Conservation (phyloP, 2,113 vertebrate genomes). For the Hemiprocne comata region DNA sequence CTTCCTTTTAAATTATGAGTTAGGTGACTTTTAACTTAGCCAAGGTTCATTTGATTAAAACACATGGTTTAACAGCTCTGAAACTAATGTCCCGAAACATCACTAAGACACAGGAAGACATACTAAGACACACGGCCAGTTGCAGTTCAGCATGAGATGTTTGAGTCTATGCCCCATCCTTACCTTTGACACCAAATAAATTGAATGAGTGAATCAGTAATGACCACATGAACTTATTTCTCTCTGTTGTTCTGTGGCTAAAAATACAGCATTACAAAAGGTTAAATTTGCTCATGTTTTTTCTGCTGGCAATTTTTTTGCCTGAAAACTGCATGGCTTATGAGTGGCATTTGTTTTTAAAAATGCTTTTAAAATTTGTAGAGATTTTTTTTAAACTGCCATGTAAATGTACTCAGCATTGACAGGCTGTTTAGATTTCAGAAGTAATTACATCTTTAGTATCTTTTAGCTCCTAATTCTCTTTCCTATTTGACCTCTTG, state of each 20-base stretch:
- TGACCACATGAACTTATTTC: neutral
- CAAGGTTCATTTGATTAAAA: neutral
- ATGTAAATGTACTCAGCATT: neutral
- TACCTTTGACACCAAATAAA: neutral
- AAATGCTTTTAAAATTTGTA: conserved; percentile 36
- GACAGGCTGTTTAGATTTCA: conserved; percentile 52
- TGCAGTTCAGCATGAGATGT: neutral
- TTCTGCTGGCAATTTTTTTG: neutral
- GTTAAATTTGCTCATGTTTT: conserved; percentile 7
- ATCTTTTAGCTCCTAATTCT: conserved; percentile 19
- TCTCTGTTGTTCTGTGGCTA: neutral
- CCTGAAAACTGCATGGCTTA: neutral
- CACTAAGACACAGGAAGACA: neutral
- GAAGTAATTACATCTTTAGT: conserved; percentile 27
- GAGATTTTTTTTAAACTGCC: neutral
- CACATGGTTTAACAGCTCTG: neutral
- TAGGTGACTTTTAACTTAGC: neutral
- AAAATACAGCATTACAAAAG: neutral
- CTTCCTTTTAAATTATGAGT: neutral
- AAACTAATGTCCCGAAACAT: neutral
- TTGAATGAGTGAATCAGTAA: neutral
- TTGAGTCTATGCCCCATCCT: neutral
- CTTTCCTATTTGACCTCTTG: conserved; percentile 33
- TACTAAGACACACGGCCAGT: neutral
- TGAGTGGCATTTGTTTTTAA: conserved; percentile 7